Percentiles rank a stretch among this genome's conserved stretches.
Evolutionary conservation across 2,797 vertebrate species (phyloP).

Genomic region (Xyrichtys novacula): DNA sequence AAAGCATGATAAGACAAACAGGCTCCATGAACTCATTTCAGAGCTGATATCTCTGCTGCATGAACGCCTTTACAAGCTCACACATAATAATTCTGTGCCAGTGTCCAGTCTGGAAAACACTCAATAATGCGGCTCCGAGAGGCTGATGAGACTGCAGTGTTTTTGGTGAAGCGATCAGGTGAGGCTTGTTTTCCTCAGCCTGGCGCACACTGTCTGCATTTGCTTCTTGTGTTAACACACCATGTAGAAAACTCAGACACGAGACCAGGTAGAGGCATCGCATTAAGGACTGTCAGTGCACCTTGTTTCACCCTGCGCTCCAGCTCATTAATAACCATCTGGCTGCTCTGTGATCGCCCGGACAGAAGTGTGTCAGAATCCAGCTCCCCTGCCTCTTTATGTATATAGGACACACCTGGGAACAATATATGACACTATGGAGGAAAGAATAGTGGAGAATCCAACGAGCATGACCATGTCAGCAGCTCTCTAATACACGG

Average conservation of each 20-base stretch:
- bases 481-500: not conserved
- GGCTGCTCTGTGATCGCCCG: constrained; percentile 30
- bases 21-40: too few species aligned
- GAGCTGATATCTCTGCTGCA: constrained; percentile 18
- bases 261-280: constrained; percentile 29
- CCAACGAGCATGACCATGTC: not conserved
- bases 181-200: constrained; percentile 32
- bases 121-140: not conserved
- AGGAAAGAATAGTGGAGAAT: not conserved
- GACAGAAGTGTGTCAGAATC: constrained; percentile 33
- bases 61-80: too few species aligned
- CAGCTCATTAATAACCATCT: constrained; percentile 58
- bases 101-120: constrained; percentile 5
- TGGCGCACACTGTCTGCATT: constrained; percentile 19
- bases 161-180: constrained; percentile 10
- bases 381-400: not conserved
- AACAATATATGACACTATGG: not conserved
- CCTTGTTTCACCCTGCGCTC: constrained; percentile 25
- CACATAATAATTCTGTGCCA: not conserved
- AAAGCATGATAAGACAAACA: not conserved
- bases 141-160: constrained; percentile 14
- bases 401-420: constrained; percentile 8
- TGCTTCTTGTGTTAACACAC: constrained; percentile 27
- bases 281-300: constrained; percentile 27
- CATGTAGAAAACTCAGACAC: constrained; percentile 28